phyloP scores from a whole-genome alignment of 1,140 invertebrate genomes.

The Lepidotrigona ventralis region DNA sequence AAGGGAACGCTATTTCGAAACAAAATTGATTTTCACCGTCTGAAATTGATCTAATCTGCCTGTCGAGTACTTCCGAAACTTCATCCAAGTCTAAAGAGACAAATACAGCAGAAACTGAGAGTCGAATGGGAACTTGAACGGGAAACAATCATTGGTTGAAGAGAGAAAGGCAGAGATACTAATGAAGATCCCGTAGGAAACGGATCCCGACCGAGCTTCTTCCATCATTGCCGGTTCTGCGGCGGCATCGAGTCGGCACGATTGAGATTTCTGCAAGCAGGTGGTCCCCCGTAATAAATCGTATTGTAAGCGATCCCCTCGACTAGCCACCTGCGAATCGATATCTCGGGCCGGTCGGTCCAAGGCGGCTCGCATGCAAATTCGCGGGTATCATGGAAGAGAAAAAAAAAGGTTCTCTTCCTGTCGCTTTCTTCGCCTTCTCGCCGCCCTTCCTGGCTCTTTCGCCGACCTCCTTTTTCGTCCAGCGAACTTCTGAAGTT shows the following conservation, averaged over 20 bases:
- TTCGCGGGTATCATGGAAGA: conserved; percentile 58
- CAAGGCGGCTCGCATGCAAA: conserved; percentile 71
- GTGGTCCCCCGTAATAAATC: conserved; percentile 78
- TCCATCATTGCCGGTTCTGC: conserved; percentile 59
- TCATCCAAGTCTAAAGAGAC: neutral
- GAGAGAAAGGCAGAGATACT: conserved; percentile 17
- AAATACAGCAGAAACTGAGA: neutral
- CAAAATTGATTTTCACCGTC: no score
- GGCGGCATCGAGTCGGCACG: conserved; percentile 65
- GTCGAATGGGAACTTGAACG: neutral
- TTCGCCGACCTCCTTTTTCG: neutral
- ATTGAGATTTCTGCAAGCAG: conserved; percentile 77
- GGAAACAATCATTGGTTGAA: conserved; percentile 16
- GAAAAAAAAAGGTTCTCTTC: conserved; percentile 51
- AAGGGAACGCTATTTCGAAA: no score
- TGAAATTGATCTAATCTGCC: no score
- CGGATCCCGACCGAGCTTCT: conserved; percentile 24
- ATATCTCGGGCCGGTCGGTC: conserved; percentile 73
- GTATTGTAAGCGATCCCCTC: conserved; percentile 77
- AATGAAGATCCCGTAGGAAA: conserved; percentile 64
- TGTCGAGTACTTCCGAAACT: neutral
- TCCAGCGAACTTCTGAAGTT: no score
- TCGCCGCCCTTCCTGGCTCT: conserved; percentile 12
- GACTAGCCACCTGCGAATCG: conserved; percentile 77
- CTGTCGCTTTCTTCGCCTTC: conserved; percentile 41